A percentile compares a stretch with the other conserved stretches of the same genome.
phyloP scores from a whole-genome alignment of 2,113 vertebrate genomes.

The Cynopterus brachyotis region DNA sequence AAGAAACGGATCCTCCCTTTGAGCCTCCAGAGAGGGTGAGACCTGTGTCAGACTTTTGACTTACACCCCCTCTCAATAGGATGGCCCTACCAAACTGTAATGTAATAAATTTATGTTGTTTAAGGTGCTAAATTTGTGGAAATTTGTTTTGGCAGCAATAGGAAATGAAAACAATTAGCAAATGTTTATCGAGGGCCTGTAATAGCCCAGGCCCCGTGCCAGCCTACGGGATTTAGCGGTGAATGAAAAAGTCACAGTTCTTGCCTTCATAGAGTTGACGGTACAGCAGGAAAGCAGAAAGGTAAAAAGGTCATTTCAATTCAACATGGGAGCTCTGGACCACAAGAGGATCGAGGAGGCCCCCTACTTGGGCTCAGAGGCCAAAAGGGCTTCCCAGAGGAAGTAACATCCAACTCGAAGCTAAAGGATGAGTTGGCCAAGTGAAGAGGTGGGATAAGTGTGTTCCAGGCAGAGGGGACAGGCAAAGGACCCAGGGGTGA shows the following conservation, averaged over 20 bases:
- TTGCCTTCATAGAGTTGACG: background rate
- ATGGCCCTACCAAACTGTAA: background rate
- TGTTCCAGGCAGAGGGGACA: background rate
- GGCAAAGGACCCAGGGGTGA: background rate
- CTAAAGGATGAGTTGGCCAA: background rate
- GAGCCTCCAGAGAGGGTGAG: background rate
- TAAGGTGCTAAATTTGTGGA: background rate
- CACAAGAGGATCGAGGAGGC: background rate
- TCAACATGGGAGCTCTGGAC: background rate
- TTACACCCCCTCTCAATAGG: background rate
- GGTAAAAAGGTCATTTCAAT: background rate
- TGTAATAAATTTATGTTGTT: background rate
- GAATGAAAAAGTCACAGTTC: background rate
- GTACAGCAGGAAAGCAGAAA: background rate
- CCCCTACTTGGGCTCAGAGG: background rate
- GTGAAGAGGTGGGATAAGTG: background rate
- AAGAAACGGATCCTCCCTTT: background rate
- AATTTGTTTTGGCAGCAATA: background rate
- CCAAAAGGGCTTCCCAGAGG: background rate
- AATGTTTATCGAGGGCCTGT: background rate
- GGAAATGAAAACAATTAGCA: background rate
- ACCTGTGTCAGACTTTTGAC: background rate
- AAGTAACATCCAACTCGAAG: background rate
- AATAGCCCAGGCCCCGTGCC: background rate
- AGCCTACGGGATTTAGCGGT: background rate